Conservation (phyloP, 2,888 invertebrate genomes). For the Agrochola lota region DNA sequence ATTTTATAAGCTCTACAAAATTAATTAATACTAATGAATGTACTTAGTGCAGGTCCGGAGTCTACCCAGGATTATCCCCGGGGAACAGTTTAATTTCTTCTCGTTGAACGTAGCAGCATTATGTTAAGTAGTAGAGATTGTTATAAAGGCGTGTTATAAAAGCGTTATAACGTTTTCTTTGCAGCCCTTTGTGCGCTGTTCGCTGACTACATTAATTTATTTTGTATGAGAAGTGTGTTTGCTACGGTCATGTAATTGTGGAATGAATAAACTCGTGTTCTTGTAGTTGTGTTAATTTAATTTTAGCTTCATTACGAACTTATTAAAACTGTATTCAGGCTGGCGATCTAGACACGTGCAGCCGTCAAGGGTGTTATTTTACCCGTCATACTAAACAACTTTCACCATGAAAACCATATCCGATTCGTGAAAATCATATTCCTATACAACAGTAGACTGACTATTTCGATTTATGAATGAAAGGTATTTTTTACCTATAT, state of each 20-base stretch:
- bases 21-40: conserved; percentile 80
- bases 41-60: conserved; percentile 68
- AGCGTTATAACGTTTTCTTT: conserved; percentile 60
- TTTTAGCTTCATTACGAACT: not conserved
- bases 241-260: conserved; percentile 26
- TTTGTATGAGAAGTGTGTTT: conserved; percentile 47
- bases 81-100: conserved; percentile 77
- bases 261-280: conserved; percentile 12
- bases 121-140: conserved; percentile 70
- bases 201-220: conserved; percentile 64
- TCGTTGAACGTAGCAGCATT: conserved; percentile 72
- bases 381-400: too few relatives aligned
- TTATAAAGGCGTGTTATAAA: conserved; percentile 65
- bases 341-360: too few relatives aligned
- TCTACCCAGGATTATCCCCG: conserved; percentile 67
- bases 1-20: conserved; percentile 73
- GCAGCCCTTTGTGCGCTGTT: conserved; percentile 58
- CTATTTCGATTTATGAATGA: too few relatives aligned
- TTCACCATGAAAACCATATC: too few relatives aligned
- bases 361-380: too few relatives aligned
- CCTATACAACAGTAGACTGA: too few relatives aligned
- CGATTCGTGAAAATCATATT: too few relatives aligned
- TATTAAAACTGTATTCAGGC: too few relatives aligned
- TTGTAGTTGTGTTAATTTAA: conserved; percentile 5
- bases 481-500: too few relatives aligned